These are phyloP conservation scores for Alentia gelatinosa DNA, from an alignment of 2,888 invertebrate species.

Conservation along the genomic window DNA sequence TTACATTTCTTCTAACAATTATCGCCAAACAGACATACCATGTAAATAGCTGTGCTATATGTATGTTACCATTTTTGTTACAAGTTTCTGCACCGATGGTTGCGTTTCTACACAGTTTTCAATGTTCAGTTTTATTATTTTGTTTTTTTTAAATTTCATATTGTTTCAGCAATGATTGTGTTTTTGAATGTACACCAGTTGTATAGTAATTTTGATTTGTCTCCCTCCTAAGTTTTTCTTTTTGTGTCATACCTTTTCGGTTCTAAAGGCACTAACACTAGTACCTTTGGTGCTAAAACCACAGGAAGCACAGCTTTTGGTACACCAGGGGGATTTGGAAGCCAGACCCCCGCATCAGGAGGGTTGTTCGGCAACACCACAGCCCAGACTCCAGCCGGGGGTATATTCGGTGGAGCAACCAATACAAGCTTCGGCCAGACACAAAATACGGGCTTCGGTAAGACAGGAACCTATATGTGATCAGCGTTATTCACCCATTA, in stretches of 20 bases:
- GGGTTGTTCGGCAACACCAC: conserved; percentile 56
- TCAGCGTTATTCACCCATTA: background rate
- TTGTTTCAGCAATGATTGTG: too few relatives aligned
- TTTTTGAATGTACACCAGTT: too few relatives aligned
- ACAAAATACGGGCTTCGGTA: conserved; percentile 64
- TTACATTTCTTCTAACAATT: too few relatives aligned
- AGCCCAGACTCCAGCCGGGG: conserved; percentile 51
- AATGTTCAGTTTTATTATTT: too few relatives aligned
- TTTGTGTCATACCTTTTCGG: background rate
- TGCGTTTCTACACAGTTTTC: too few relatives aligned
- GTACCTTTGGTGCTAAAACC: conserved; percentile 53
- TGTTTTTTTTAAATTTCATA: too few relatives aligned
- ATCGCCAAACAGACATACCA: too few relatives aligned
- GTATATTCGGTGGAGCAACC: conserved; percentile 46
- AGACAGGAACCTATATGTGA: conserved; percentile 47
- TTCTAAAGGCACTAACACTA: conserved; percentile 23
- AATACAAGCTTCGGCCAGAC: conserved; percentile 44
- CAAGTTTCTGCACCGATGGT: too few relatives aligned
- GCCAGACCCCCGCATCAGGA: conserved; percentile 44
- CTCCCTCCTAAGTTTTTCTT: background rate
- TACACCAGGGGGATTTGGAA: conserved; percentile 48
- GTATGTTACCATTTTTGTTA: too few relatives aligned
- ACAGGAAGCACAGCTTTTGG: conserved; percentile 47
- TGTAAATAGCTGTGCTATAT: too few relatives aligned
- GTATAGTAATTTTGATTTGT: too few relatives aligned